These are phyloP conservation scores for Rhinolophus sinicus DNA, from an alignment of 2,113 vertebrate species.

Conservation along the genomic window DNA sequence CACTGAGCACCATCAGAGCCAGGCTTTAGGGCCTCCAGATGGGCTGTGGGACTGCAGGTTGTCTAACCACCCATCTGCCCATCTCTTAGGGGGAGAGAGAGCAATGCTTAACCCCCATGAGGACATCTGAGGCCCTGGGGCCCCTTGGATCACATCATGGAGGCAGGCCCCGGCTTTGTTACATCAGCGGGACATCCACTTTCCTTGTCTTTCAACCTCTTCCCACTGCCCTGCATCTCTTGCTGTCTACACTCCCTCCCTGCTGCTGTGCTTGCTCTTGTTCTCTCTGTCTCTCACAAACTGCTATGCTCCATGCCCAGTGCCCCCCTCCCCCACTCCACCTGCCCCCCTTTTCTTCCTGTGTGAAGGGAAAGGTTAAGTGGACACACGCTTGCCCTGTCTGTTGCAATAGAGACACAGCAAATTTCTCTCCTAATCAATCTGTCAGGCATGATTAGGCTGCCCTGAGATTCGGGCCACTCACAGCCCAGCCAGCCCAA, in stretches of 20 bases:
- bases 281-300: neutral
- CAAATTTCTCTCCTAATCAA: constrained; percentile 73
- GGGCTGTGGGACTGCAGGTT: no score
- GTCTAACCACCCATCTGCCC: fast-evolving
- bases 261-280: no score
- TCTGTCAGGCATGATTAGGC: constrained; percentile 73
- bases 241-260: neutral
- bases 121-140: no score
- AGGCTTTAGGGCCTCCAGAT: neutral
- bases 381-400: constrained; percentile 62
- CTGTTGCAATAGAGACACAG: constrained; percentile 61
- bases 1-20: fast-evolving
- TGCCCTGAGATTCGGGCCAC: neutral
- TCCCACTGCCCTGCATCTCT: neutral
- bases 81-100: neutral
- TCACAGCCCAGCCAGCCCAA: neutral
- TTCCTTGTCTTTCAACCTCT: neutral
- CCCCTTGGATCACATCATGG: neutral
- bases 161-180: neutral
- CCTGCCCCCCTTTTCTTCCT: neutral
- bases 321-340: fast-evolving
- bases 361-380: constrained; percentile 65
- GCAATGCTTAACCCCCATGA: neutral
- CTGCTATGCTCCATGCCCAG: neutral
- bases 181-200: fast-evolving